phyloP scores from a whole-genome alignment of 2,113 vertebrate genomes.

The Thymallus thymallus region DNA sequence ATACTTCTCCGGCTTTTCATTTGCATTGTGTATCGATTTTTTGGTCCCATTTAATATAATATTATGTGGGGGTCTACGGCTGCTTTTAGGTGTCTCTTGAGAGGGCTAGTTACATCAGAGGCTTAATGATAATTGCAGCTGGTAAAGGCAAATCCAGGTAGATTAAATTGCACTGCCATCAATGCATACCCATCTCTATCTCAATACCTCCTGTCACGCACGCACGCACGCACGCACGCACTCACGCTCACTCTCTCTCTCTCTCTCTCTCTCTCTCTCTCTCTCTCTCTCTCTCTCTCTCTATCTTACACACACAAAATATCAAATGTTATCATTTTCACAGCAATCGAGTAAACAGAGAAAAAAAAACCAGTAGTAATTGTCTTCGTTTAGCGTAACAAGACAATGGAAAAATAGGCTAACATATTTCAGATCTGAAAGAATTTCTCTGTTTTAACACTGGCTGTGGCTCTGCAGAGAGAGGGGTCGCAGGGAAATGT shows the following conservation, averaged over 20 bases:
- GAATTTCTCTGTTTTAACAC: neutral
- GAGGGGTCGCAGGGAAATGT: conserved; percentile 38
- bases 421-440: neutral
- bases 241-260: too few relatives aligned
- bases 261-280: too few relatives aligned
- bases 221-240: neutral
- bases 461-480: conserved; percentile 18
- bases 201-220: conserved; percentile 40
- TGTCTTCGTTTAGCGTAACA: too few relatives aligned
- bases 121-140: conserved; percentile 78
- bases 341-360: conserved; percentile 13
- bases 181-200: conserved; percentile 63
- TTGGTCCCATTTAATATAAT: conserved; percentile 77
- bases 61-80: conserved; percentile 75
- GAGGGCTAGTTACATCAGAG: conserved; percentile 61
- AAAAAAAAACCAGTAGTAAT: neutral
- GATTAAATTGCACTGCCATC: conserved; percentile 66
- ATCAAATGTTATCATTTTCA: conserved; percentile 21
- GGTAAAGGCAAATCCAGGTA: conserved; percentile 72
- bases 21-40: conserved; percentile 79
- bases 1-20: conserved; percentile 79
- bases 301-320: neutral
- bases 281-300: neutral
- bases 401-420: neutral
- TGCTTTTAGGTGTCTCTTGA: conserved; percentile 64